phyloP scores from a whole-genome alignment of 2,797 vertebrate genomes.

The Craterocephalus amniculus region DNA sequence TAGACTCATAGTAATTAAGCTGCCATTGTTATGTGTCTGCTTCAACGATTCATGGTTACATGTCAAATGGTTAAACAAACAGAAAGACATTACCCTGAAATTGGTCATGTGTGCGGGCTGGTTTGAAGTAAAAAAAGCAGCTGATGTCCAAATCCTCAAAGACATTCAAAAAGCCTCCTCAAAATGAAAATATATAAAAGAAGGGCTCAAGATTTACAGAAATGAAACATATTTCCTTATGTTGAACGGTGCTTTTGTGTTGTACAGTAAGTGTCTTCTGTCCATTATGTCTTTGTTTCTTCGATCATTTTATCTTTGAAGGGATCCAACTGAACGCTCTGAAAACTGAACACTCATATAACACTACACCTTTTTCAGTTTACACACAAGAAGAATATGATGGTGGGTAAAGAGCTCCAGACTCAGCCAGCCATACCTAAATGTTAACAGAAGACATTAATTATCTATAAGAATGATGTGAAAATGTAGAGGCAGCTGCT shows the following conservation, averaged over 20 bases:
- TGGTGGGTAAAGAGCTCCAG: constrained; percentile 18
- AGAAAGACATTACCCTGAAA: no score
- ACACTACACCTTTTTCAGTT: not conserved
- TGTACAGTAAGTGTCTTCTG: constrained; percentile 1
- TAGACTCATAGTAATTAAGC: no score
- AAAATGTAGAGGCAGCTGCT: not conserved
- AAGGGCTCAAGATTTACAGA: no score
- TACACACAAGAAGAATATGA: not conserved
- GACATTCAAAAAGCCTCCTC: no score
- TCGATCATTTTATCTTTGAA: not conserved
- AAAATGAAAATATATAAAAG: no score
- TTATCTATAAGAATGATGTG: not conserved
- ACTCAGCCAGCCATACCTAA: not conserved
- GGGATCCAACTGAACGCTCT: not conserved
- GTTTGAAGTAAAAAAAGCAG: not conserved
- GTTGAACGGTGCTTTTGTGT: constrained; percentile 3
- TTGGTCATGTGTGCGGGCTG: not conserved
- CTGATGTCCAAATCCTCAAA: no score
- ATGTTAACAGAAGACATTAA: not conserved
- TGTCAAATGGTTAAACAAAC: no score
- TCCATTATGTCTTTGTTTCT: not conserved
- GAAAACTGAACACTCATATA: not conserved
- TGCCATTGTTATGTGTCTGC: no score
- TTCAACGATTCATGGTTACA: no score
- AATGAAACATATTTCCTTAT: constrained; percentile 12